Conservation (phyloP, 2,888 invertebrate species). For the Ormyrus pomaceus region DNA sequence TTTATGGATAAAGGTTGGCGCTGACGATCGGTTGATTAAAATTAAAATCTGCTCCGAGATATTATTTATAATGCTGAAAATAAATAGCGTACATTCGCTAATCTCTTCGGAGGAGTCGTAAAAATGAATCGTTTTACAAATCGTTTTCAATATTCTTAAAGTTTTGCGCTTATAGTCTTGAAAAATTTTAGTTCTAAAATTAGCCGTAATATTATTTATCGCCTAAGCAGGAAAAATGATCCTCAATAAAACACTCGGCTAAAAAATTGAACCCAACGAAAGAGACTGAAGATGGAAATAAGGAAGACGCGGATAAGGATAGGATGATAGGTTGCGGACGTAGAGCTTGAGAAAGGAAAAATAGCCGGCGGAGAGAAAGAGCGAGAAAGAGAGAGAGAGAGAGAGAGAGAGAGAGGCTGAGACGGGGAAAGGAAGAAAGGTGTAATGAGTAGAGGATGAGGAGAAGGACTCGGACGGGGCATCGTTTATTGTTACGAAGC, state of each 20-base stretch:
- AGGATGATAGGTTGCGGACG: background rate
- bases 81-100: too few relatives aligned
- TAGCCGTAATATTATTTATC: too few relatives aligned
- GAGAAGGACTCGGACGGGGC: background rate
- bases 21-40: too few relatives aligned
- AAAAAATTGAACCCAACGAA: background rate
- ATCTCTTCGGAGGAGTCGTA: too few relatives aligned
- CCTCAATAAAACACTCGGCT: constrained; percentile 5
- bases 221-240: background rate
- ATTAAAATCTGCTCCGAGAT: too few relatives aligned
- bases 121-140: too few relatives aligned
- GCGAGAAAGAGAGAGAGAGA: constrained; percentile 8
- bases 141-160: too few relatives aligned
- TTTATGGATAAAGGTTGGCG: too few relatives aligned
- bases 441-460: background rate
- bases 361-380: background rate
- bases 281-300: constrained; percentile 7
- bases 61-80: too few relatives aligned
- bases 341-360: background rate
- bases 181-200: too few relatives aligned
- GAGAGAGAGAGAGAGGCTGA: background rate
- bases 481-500: constrained; percentile 32
- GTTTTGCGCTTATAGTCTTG: too few relatives aligned
- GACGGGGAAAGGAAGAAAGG: background rate
- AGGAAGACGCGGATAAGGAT: constrained; percentile 18